phyloP scores from a whole-genome alignment of 2,113 vertebrate genomes.

The Pao palembangensis region DNA sequence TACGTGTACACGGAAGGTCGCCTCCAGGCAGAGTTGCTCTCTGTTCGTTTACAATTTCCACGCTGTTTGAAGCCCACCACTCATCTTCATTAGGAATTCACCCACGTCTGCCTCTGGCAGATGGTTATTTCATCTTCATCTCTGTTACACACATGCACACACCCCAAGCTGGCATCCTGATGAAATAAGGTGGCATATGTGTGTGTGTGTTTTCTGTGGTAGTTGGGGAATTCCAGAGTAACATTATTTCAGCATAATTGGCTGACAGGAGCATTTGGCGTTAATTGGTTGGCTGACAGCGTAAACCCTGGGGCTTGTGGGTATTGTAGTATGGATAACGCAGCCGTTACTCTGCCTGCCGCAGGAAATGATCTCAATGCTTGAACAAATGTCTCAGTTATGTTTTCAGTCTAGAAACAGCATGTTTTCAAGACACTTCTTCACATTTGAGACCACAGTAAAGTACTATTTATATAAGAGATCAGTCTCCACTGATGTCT shows the following conservation, averaged over 20 bases:
- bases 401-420: conserved; percentile 8
- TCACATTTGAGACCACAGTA: background rate
- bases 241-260: conserved; percentile 63
- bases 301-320: conserved; percentile 63
- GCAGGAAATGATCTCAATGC: conserved; percentile 40
- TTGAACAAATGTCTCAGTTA: conserved; percentile 27
- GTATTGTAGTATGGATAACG: conserved; percentile 62
- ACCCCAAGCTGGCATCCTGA: conserved; percentile 25
- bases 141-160: conserved; percentile 7
- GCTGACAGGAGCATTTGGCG: conserved; percentile 57
- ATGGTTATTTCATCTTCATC: conserved; percentile 67
- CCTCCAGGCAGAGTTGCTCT: conserved; percentile 42
- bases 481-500: too few species aligned
- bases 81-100: conserved; percentile 66
- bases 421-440: conserved; percentile 5
- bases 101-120: conserved; percentile 53
- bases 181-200: conserved; percentile 30
- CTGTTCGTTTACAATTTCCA: conserved; percentile 60
- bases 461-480: background rate
- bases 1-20: conserved; percentile 29
- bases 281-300: conserved; percentile 64
- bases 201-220: conserved; percentile 10
- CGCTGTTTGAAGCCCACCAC: conserved; percentile 52
- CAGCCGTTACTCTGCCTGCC: conserved; percentile 45
- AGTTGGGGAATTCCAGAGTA: conserved; percentile 40